Evolutionary conservation across 92 coral and sea anemone genomes (phyloP), one percentile per base, ranked within the genome.

Genomic region (Micromussa lordhowensis): DNA sequence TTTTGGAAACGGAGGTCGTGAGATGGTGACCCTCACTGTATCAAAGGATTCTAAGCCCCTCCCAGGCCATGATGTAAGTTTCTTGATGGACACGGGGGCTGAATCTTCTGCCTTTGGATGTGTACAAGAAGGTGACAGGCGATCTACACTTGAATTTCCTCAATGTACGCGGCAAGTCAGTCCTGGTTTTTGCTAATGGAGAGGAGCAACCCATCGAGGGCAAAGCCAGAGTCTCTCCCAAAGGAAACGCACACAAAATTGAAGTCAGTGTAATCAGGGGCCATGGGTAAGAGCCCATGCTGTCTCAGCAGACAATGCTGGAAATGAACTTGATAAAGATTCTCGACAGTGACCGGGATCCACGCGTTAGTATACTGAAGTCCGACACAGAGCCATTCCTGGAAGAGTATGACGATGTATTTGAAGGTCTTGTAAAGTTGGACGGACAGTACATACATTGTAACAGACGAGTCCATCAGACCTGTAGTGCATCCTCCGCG

Each of bases 31-130:
- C 48, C 48, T 40, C 7, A 40, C 48, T 40, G 48, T 55, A 9
- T 80, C 51, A 35, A 82, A 82, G 38, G 91, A 82, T 51, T 71
- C 32, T 34, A 44, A 80, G 40, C 36, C 9, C 30, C 51, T 36
- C 32, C 12, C 68, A 7, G 84, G 83, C 16, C 28, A 78, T 18
- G 79, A 85, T 38, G 74, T 86, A 6, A 34, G 4, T 2, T 91
- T 90, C 53, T 59, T 85, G 44, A 72, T 90, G 85, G 93, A 90
- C 82, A 85, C n/a, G 34, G 91, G 93, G 51, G 93, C 93, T 3
- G 79, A 79, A 34, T 86, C 92, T 85, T 8, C 54, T 90, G 17
- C 93, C 87, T 88, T 40, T 81, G 69, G 54, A 80, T 88, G 86
- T 91, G 5, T 88, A 88, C 80, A 80, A 74, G n/a, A n/a, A n/a